A percentile compares a stretch with the other conserved stretches of the same genome.
Conservation (phyloP, 2,888 invertebrate genomes). For the Acleris cristana region DNA sequence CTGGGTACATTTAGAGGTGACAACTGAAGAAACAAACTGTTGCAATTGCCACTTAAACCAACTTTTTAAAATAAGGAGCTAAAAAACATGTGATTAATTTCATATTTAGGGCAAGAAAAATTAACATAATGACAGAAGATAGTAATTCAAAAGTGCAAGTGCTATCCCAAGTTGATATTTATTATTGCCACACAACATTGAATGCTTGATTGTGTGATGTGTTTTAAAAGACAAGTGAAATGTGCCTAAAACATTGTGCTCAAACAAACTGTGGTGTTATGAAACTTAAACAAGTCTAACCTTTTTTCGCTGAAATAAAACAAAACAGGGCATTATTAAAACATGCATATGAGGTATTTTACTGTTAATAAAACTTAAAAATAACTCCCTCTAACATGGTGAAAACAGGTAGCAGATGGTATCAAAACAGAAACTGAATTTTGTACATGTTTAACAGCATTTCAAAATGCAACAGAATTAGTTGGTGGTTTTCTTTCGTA, state of each 20-base stretch:
- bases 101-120: too few relatives aligned
- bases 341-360: slow-evolving; percentile 22
- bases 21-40: too few relatives aligned
- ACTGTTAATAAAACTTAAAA: background rate
- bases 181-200: too few relatives aligned
- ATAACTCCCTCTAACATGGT: background rate
- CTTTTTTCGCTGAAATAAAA: slow-evolving; percentile 74
- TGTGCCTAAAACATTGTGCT: slow-evolving; percentile 2
- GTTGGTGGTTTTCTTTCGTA: background rate
- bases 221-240: background rate
- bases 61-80: too few relatives aligned
- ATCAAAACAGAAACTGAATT: background rate
- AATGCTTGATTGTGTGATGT: too few relatives aligned
- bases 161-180: too few relatives aligned
- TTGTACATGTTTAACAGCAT: background rate
- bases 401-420: background rate
- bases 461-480: background rate
- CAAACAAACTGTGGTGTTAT: slow-evolving; percentile 38
- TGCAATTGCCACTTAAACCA: too few relatives aligned
- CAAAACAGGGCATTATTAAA: slow-evolving; percentile 49
- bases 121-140: too few relatives aligned
- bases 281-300: slow-evolving; percentile 56
- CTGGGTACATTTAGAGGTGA: too few relatives aligned
- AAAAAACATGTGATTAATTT: too few relatives aligned
- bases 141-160: too few relatives aligned